Conservation (phyloP, 2,797 vertebrate genomes). For the Melanotaenia trifasciata region DNA sequence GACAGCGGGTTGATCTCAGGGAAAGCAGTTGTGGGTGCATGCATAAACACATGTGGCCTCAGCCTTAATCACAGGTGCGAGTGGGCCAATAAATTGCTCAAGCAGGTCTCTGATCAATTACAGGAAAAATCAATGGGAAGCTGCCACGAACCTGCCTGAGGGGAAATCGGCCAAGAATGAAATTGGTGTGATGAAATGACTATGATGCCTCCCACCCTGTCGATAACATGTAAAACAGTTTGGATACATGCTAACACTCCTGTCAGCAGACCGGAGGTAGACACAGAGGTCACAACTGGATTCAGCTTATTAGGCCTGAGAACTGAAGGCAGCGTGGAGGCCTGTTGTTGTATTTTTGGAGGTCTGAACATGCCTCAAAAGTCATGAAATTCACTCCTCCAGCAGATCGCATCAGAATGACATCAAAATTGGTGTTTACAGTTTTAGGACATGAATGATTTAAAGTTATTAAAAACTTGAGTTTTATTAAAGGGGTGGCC, state of each 20-base stretch:
- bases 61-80: slow-evolving; percentile 88
- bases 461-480: background rate
- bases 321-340: background rate
- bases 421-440: background rate
- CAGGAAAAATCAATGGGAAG: slow-evolving; percentile 88
- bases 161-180: slow-evolving; percentile 94
- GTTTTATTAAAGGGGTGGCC: too few relatives aligned
- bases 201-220: slow-evolving; percentile 83
- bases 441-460: background rate
- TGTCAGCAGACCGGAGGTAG: slow-evolving; percentile 80
- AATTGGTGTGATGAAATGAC: slow-evolving; percentile 89
- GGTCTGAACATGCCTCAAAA: background rate
- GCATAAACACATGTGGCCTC: slow-evolving; percentile 75
- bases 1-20: slow-evolving; percentile 48
- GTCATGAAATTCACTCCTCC: background rate
- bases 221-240: slow-evolving; percentile 87
- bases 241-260: slow-evolving; percentile 82
- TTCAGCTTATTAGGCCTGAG: slow-evolving; percentile 51
- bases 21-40: slow-evolving; percentile 66
- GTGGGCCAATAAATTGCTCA: slow-evolving; percentile 88
- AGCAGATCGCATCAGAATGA: background rate
- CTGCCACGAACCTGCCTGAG: slow-evolving; percentile 87
- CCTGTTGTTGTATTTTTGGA: background rate
- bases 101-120: slow-evolving; percentile 90
- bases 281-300: slow-evolving; percentile 81